phyloP scores from a whole-genome alignment of 2,888 invertebrate species.

The Acholoe squamosa region DNA sequence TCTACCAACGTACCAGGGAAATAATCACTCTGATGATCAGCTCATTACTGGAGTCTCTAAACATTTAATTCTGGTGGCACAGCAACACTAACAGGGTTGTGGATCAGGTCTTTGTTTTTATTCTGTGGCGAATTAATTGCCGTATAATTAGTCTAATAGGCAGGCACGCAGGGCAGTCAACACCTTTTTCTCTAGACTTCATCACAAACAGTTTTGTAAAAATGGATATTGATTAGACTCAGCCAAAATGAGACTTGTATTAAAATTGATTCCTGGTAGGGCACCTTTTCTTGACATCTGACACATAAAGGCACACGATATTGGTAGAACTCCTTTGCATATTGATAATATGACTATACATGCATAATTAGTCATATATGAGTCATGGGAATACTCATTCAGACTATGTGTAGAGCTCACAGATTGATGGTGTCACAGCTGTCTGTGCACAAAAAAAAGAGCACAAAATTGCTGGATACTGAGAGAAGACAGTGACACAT shows the following conservation, averaged over 20 bases:
- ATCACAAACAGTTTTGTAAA: neutral
- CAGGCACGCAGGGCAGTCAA: neutral
- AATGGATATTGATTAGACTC: neutral
- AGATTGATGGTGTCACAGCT: too few species aligned
- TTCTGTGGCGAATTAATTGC: neutral
- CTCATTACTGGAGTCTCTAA: neutral
- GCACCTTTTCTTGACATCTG: neutral
- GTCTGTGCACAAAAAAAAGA: too few species aligned
- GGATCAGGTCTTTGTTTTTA: neutral
- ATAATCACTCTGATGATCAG: neutral
- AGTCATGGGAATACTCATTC: too few species aligned
- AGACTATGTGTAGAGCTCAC: too few species aligned
- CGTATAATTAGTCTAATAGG: conserved; percentile 27
- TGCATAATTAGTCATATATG: too few species aligned
- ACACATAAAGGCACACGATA: too few species aligned
- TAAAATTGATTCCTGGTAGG: neutral
- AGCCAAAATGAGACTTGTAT: neutral
- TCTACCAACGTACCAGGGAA: neutral
- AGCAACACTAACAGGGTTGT: neutral
- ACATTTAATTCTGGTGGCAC: neutral
- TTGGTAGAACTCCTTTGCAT: too few species aligned
- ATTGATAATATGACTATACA: too few species aligned
- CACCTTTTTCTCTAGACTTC: neutral
- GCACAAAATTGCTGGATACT: too few species aligned
- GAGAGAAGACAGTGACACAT: too few species aligned